These are phyloP conservation scores for Semaprochilodus insignis DNA, from an alignment of 2,797 vertebrate species.

Conservation along the genomic window DNA sequence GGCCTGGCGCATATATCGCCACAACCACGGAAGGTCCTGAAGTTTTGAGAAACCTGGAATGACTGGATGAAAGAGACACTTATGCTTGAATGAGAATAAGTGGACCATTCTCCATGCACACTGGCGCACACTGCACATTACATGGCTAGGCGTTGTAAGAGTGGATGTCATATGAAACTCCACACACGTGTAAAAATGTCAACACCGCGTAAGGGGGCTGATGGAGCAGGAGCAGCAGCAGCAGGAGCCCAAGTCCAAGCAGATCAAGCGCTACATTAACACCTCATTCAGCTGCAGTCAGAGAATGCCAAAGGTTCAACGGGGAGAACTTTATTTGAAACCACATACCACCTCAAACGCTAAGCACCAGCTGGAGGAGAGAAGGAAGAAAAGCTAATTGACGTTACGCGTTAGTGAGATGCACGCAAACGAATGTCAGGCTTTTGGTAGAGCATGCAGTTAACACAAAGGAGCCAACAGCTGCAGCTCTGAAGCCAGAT, in stretches of 20 bases:
- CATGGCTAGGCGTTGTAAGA: constrained; percentile 3
- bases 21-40: constrained; percentile 1
- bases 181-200: constrained; percentile 61
- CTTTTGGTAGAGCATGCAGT: constrained; percentile 1
- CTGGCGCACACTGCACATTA: not conserved
- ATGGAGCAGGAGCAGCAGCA: constrained; percentile 14
- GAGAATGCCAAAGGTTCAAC: constrained; percentile 27
- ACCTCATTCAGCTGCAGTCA: constrained; percentile 41
- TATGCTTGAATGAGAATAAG: constrained; percentile 4
- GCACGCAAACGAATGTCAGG: constrained; percentile 27
- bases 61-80: constrained; percentile 15
- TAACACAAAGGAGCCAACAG: constrained; percentile 16
- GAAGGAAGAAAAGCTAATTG: not conserved
- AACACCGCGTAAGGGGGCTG: constrained; percentile 27
- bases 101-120: constrained; percentile 14
- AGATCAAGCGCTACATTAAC: constrained; percentile 58
- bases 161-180: constrained; percentile 38
- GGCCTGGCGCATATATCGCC: not conserved
- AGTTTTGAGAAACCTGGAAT: not conserved
- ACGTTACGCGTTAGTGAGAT: constrained; percentile 6
- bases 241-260: constrained; percentile 13
- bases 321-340: constrained; percentile 31
- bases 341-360: constrained; percentile 31
- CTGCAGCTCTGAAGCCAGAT: constrained; percentile 14
- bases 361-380: not conserved